A percentile compares a stretch with the other conserved stretches of the same genome.
Conservation (phyloP, 2,797 vertebrate species). For the Eidolon dupreanum region DNA sequence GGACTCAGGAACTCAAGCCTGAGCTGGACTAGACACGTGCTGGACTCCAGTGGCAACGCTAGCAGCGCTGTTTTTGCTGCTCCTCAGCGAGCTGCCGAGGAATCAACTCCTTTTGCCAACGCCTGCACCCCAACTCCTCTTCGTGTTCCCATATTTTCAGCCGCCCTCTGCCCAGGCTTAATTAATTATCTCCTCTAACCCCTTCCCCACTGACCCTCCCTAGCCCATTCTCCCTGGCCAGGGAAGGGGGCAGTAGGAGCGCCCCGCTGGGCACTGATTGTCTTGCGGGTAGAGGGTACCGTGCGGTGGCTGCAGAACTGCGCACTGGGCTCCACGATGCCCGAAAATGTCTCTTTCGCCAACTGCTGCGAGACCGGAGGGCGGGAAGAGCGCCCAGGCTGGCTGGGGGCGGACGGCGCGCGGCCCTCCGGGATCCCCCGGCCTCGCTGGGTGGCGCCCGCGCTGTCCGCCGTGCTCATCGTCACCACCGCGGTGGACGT, state of each 20-base stretch:
- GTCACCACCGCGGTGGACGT: slow-evolving; percentile 91
- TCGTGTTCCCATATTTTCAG: not conserved
- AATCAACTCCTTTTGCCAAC: not conserved
- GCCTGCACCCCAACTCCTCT: not conserved
- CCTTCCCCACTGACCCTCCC: no score
- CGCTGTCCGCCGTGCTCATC: slow-evolving; percentile 89
- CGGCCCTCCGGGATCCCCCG: slow-evolving; percentile 70
- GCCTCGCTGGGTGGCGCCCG: slow-evolving; percentile 87
- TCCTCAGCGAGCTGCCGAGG: fast-evolving
- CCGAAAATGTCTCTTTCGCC: slow-evolving; percentile 86
- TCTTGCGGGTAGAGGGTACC: no score
- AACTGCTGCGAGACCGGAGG: slow-evolving; percentile 84
- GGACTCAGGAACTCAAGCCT: not conserved
- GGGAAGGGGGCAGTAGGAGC: not conserved
- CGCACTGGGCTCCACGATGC: slow-evolving; percentile 79
- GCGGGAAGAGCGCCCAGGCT: not conserved
- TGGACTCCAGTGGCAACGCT: fast-evolving
- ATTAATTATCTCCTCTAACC: not conserved
- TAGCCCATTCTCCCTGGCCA: fast-evolving
- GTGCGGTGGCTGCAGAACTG: not conserved
- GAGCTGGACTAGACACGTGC: not conserved
- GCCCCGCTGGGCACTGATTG: not conserved
- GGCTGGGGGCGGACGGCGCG: fast-evolving
- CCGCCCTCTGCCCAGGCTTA: not conserved
- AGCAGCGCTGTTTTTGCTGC: fast-evolving